Evolutionary conservation across 2,888 invertebrate genomes (phyloP), one percentile per base, ranked within the genome.

Genomic region (Drosophila birchii): DNA sequence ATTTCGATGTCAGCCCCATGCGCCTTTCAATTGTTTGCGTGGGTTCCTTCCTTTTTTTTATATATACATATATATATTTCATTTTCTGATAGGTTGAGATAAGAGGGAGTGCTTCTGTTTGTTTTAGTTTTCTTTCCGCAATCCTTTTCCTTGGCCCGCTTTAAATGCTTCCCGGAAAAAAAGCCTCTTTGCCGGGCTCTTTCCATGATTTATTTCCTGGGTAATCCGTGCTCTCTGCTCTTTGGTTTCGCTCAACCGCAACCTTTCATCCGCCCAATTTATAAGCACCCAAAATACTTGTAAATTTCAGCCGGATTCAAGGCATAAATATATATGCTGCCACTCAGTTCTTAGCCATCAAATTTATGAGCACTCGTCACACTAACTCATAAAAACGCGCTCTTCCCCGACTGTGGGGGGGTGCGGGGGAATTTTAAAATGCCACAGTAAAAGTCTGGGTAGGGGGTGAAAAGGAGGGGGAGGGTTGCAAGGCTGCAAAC

Each of bases 361-460:
- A 89, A 87, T 85, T 85, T 85, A 89, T 89, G 89, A 58, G 80
- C 88, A 82, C 82, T 84, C 80, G 76, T 79, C 80, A 83, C 82
- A 86, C 88, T 80, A 85, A 85, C 89, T 89, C 88, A 85, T 89
- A 85, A 84, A 89, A 87, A 87, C 68, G 66, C 60, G 68, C 49
- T 67, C 74, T 68, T 29, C 0, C 83, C 72, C 74, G 79, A n/a
- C n/a, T n/a, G n/a, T n/a, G 71, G 55, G 43, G 58, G 38, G 41
- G 58, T 53, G 63, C 67, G 38, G 41, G 56, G 54, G 63, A 71
- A 72, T 71, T 84, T 72, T 76, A 74, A 74, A 74, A 74, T 32
- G 53, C 38, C 53, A 29, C 60, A 26, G 45, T 23, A 53, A 53
- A 36, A 53, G 9, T 9, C 4, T 4, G 47, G 38, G 18, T 12